A percentile compares a stretch with the other conserved stretches of the same genome.
phyloP scores from a whole-genome alignment of 1,140 invertebrate species.

The Drosophila yakuba region DNA sequence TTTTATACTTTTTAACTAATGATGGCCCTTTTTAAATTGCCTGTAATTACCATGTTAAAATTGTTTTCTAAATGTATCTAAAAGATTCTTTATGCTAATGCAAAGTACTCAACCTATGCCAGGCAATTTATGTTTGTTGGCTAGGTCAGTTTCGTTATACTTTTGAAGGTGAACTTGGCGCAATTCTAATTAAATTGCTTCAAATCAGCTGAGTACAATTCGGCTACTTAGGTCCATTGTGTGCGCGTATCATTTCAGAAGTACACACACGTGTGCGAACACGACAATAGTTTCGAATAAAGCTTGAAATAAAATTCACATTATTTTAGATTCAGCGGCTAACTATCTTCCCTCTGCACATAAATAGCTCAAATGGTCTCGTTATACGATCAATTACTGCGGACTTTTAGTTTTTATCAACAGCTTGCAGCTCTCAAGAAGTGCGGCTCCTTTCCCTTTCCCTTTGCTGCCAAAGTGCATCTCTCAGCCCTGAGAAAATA shows the following conservation, averaged over 20 bases:
- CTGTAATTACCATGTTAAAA: neutral
- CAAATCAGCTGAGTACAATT: neutral
- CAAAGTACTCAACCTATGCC: too few species aligned
- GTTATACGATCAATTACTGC: conserved; percentile 48
- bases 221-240: conserved; percentile 7
- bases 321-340: neutral
- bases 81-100: too few species aligned
- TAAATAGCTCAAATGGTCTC: neutral
- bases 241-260: neutral
- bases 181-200: conserved; percentile 20
- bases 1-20: neutral
- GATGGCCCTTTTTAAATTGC: neutral
- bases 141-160: conserved; percentile 24
- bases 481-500: conserved; percentile 56
- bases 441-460: conserved; percentile 25
- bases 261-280: neutral
- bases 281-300: neutral
- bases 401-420: conserved; percentile 53
- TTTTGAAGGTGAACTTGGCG: neutral
- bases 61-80: too few species aligned
- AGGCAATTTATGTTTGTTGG: neutral
- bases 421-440: conserved; percentile 17
- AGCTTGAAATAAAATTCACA: neutral
- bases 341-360: neutral
- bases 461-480: conserved; percentile 54